Conservation (phyloP, 2,797 vertebrate genomes). For the Eulemur albifrons region DNA sequence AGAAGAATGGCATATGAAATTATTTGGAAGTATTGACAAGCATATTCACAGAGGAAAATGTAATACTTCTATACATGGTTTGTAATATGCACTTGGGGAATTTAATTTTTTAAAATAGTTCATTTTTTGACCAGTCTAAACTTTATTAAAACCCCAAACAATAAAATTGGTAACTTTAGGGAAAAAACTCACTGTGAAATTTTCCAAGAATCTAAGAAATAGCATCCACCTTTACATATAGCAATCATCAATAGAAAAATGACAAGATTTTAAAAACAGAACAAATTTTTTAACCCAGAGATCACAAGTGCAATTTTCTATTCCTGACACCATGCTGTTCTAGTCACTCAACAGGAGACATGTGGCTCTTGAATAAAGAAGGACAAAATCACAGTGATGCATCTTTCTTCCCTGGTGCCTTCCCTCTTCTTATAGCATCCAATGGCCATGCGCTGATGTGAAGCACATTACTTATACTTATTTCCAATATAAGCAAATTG, state of each 20-base stretch:
- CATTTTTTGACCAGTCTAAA: background rate
- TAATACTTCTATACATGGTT: background rate
- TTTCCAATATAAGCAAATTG: background rate
- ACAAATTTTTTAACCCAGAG: background rate
- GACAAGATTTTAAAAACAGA: background rate
- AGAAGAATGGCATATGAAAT: background rate
- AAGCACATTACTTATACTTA: background rate
- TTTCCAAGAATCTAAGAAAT: background rate
- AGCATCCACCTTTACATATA: background rate
- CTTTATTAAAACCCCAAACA: background rate
- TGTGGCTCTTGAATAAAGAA: background rate
- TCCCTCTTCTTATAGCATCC: accelerated
- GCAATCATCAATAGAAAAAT: background rate
- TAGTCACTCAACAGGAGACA: background rate
- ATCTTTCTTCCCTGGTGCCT: background rate
- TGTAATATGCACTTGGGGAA: background rate
- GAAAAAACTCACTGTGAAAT: background rate
- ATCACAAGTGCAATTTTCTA: background rate
- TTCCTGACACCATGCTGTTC: background rate
- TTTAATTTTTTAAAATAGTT: background rate
- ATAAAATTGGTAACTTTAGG: background rate
- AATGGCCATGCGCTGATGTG: background rate
- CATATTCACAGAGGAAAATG: background rate
- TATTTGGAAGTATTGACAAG: background rate
- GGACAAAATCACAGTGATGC: background rate